phyloP scores from a whole-genome alignment of 2,888 invertebrate species.

The Nomada lathburiana region DNA sequence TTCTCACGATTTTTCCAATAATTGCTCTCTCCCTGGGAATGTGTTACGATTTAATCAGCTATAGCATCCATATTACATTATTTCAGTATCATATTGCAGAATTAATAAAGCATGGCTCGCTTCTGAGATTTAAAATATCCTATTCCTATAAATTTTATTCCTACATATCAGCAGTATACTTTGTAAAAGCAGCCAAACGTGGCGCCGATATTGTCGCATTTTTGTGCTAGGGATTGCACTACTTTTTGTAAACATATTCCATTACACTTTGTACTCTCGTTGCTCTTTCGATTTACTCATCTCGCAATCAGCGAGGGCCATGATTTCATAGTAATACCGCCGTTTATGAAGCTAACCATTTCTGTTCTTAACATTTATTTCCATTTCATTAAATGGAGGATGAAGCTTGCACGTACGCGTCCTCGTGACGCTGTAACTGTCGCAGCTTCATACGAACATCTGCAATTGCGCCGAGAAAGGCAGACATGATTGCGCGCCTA shows the following conservation, averaged over 20 bases:
- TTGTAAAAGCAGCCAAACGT: too few relatives aligned
- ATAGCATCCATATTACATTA: too few relatives aligned
- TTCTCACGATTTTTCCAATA: too few relatives aligned
- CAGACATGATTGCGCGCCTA: background rate
- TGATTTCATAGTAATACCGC: background rate
- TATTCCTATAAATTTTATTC: too few relatives aligned
- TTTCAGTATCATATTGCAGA: too few relatives aligned
- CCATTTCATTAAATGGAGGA: constrained; percentile 8
- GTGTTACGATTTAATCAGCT: too few relatives aligned
- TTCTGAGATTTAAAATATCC: too few relatives aligned
- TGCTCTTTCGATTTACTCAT: background rate
- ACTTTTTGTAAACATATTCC: background rate
- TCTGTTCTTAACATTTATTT: background rate
- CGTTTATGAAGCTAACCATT: background rate
- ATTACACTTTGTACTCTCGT: background rate
- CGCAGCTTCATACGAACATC: background rate
- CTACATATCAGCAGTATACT: too few relatives aligned
- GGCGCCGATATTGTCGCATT: too few relatives aligned
- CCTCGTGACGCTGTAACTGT: background rate
- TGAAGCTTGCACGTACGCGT: background rate
- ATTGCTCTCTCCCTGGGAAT: too few relatives aligned
- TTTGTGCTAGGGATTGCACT: too few relatives aligned
- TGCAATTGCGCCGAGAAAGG: background rate
- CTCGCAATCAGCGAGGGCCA: background rate
- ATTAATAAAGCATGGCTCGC: too few relatives aligned